Base-by-base conservation (phyloP, 2,113 vertebrate species). In the Tylochromis polylepis region DNA sequence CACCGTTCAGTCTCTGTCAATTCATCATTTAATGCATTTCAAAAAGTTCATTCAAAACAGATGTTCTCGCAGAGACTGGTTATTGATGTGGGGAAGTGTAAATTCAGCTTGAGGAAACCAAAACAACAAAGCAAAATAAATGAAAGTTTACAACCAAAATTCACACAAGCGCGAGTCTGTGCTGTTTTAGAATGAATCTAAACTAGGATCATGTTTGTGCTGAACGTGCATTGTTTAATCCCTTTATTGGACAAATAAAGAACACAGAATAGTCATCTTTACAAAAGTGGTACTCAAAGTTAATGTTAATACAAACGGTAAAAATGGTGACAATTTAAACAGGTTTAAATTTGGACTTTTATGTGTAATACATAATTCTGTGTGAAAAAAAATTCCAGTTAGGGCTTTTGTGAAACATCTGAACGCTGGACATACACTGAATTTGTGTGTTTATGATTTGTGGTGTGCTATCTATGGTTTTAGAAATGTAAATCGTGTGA, bases 61-160 rank as follows among this genome's bases (percentile, higher is more conserved):
- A 60, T 55, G 14, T 34, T 60, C 5, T 20, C 20, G 6, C 57
- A 31, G 24, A 56, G 70, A 43, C 31, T 14, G 14, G 38, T 27
- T 20, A 51, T 36, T 81, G 43, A 29, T 57, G 24, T 62, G 46
- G 81, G 56, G 65, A 57, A 46, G 83, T 18, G 56, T 60, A 62
- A 56, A 75, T 34, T 16, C 31, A 43, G 29, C 12, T 60, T 24
- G 8, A 29, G 57, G 81, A 41, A 84, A 70, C 27, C 12, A 84
- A 31, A 59, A 80, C 34, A 49, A 57, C 59, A 49, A 70, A 56
- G 43, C 8, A 16, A 22, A 51, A 51, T 7, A 20, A 75, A 53
- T 53, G 11, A 31, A 75, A 81, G 34, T 29, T 8, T 27, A 36
- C 10, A 0, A 43, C 20, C 6, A 3, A 46, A 14, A 56, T 29